Base-by-base conservation (phyloP, 1,140 invertebrate species). In the Paracyclopina nana region DNA sequence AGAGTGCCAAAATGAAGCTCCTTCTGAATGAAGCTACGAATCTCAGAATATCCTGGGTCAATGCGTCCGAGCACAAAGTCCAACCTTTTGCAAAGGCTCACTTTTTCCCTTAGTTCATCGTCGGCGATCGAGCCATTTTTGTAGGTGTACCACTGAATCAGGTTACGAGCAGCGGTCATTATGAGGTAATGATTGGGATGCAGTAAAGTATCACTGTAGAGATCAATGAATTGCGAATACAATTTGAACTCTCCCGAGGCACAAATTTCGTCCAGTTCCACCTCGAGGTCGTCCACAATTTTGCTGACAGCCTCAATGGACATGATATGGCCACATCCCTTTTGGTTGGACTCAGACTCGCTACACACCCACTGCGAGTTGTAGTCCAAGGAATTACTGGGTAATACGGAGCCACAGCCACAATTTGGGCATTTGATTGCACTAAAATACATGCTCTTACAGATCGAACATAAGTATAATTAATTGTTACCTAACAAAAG, bases 401-500 rank as follows among this genome's bases (percentile, higher is more conserved):
- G 34, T 38, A 38, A 38, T 3, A 38, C n/a, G 34, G 14, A 38
- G 4, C 34, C 34, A 38, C 9, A 16, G 5, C 20, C 34, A 20
- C 34, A 38, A 8, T 20, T 38, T 5, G 20, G 20, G 9, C 34
- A 38, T 5, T 38, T 38, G 34, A 38, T 20, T 5, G 34, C 34
- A 9, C 34, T 38, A 8, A 38, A 16, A 20, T 38, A 3, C 2
- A 20, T 38, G n/a, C n/a, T n/a, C n/a, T n/a, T n/a, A n/a, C n/a
- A n/a, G n/a, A n/a, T n/a, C n/a, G n/a, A n/a, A n/a, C n/a, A n/a
- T n/a, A n/a, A n/a, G n/a, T n/a, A n/a, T n/a, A n/a, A n/a, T n/a
- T n/a, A n/a, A n/a, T n/a, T n/a, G n/a, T n/a, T n/a, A n/a, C n/a
- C 54, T 55, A 20, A 57, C 50, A 44, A 60, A 53, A 8, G 55